Conservation (phyloP, 2,113 vertebrate species). For the Miniopterus natalensis region DNA sequence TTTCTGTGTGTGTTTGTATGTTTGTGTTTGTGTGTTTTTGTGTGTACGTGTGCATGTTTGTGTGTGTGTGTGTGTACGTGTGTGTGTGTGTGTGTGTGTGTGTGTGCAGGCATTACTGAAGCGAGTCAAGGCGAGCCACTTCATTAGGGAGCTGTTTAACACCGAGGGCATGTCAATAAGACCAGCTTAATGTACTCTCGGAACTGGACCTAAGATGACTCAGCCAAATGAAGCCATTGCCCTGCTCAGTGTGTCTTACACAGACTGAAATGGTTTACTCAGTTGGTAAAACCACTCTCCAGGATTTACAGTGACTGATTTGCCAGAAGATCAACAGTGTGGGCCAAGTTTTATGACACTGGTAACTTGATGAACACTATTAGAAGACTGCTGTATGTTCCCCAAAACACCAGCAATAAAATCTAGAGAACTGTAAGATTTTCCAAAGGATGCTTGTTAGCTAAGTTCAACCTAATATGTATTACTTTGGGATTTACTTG, state of each 20-base stretch:
- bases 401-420: constrained; percentile 55
- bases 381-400: constrained; percentile 37
- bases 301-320: constrained; percentile 73
- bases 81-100: background rate
- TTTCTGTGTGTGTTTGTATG: rapidly evolving
- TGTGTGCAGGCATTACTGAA: constrained; percentile 27
- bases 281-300: constrained; percentile 82
- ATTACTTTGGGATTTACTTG: constrained; percentile 69
- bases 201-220: constrained; percentile 74
- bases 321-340: constrained; percentile 65
- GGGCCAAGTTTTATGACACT: constrained; percentile 64
- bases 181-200: constrained; percentile 79
- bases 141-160: constrained; percentile 87
- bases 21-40: background rate
- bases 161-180: constrained; percentile 75
- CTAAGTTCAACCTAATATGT: constrained; percentile 71
- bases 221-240: constrained; percentile 84
- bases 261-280: constrained; percentile 80
- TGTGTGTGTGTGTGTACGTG: constrained; percentile 63
- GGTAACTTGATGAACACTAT: constrained; percentile 39
- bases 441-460: constrained; percentile 41
- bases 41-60: background rate
- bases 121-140: constrained; percentile 79
- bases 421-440: constrained; percentile 74
- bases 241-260: constrained; percentile 82